Evolutionary conservation across 2,888 invertebrate genomes (phyloP).

Genomic region (Macrosiphum euphorbiae): DNA sequence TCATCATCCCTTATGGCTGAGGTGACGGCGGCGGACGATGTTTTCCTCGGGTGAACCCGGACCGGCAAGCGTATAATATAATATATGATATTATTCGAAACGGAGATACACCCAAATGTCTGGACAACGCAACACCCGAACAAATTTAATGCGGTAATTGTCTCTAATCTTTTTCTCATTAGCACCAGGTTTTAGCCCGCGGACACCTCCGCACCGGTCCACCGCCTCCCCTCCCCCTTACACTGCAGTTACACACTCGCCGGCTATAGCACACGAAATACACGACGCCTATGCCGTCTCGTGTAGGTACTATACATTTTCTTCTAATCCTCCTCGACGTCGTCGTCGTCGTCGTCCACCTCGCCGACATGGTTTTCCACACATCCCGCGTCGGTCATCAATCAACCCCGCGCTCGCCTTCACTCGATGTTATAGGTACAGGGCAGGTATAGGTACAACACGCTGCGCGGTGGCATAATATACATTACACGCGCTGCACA

Average conservation of each 20-base stretch:
- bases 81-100: neutral
- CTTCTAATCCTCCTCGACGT: neutral
- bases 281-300: neutral
- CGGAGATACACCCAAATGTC: neutral
- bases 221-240: neutral
- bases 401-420: conserved; percentile 28
- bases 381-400: conserved; percentile 20
- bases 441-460: neutral
- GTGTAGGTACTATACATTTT: neutral
- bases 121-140: neutral
- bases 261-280: neutral
- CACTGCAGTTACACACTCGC: neutral
- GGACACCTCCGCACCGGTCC: neutral
- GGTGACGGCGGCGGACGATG: neutral
- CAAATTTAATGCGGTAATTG: conserved; percentile 41
- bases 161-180: conserved; percentile 65
- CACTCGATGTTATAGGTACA: neutral
- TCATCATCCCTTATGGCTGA: neutral
- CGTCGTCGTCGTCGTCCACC: neutral
- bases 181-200: conserved; percentile 42
- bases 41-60: neutral
- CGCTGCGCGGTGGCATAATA: neutral
- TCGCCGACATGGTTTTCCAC: neutral
- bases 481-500: neutral
- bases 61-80: neutral